phyloP scores from a whole-genome alignment of 2,797 vertebrate genomes.

The Sciurus vulgaris region DNA sequence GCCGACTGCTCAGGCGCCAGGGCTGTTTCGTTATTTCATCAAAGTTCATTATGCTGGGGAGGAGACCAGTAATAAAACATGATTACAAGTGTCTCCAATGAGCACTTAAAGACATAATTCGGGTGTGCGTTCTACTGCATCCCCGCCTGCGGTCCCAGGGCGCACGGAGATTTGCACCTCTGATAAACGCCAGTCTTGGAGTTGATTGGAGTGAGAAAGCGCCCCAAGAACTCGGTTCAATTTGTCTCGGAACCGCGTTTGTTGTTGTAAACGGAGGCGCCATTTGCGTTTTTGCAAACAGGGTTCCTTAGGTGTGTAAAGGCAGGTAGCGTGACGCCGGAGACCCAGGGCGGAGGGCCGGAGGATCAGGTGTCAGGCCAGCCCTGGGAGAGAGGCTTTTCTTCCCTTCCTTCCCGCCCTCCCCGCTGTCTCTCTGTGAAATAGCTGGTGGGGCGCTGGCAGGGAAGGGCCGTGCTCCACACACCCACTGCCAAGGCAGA shows the following conservation, averaged over 20 bases:
- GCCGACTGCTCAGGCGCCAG: slow-evolving; percentile 88
- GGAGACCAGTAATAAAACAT: slow-evolving; percentile 88
- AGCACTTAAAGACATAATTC: slow-evolving; percentile 88
- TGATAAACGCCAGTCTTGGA: slow-evolving; percentile 80
- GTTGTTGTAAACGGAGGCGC: slow-evolving; percentile 78
- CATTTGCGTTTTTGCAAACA: slow-evolving; percentile 84
- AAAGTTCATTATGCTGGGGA: slow-evolving; percentile 89
- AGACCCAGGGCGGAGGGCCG: neutral
- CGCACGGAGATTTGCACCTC: slow-evolving; percentile 85
- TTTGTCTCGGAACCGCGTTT: slow-evolving; percentile 82
- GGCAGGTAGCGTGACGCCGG: neutral
- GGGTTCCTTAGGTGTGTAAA: slow-evolving; percentile 64
- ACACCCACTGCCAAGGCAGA: neutral
- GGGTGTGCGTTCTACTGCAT: slow-evolving; percentile 85
- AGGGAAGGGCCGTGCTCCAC: neutral
- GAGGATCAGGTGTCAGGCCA: neutral
- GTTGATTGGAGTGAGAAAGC: slow-evolving; percentile 81
- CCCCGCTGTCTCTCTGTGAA: accelerated
- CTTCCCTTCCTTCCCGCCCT: neutral
- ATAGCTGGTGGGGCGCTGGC: neutral
- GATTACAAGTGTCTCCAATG: slow-evolving; percentile 89
- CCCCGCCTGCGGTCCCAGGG: slow-evolving; percentile 85
- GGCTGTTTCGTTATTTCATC: slow-evolving; percentile 89
- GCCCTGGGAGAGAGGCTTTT: neutral
- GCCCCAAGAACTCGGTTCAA: slow-evolving; percentile 81